Percentiles rank a stretch among this genome's conserved stretches.
Conservation (phyloP, 2,797 vertebrate genomes). For the Macrochelys suwanniensis region DNA sequence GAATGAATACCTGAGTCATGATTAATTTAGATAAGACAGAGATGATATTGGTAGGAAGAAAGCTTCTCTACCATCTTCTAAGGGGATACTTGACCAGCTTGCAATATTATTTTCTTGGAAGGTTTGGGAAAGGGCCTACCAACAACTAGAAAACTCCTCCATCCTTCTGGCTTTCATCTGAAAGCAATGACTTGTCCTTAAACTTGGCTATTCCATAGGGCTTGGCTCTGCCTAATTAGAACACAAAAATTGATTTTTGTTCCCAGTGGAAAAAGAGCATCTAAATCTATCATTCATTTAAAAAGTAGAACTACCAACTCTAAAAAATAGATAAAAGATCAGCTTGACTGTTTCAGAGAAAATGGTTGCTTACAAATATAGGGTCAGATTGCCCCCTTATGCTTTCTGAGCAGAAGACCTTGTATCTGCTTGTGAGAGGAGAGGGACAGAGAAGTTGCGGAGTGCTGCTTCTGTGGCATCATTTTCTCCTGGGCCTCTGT, state of each 20-base stretch:
- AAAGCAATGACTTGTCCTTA: not conserved
- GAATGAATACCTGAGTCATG: not conserved
- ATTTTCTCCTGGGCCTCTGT: not conserved
- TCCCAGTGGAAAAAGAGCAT: not conserved
- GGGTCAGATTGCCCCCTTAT: not conserved
- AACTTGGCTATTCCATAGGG: not conserved
- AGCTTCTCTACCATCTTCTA: not conserved
- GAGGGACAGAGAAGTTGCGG: not conserved
- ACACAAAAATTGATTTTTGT: not conserved
- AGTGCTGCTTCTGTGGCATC: not conserved
- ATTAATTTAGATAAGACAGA: not conserved
- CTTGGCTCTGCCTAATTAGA: not conserved
- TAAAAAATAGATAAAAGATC: not conserved
- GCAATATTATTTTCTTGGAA: constrained; percentile 20
- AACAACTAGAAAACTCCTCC: not conserved
- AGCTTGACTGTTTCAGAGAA: not conserved
- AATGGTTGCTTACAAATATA: not conserved
- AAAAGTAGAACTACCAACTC: not conserved
- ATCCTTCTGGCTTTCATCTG: not conserved
- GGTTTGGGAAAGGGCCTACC: not conserved
- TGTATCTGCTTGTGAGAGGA: not conserved
- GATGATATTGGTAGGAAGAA: not conserved
- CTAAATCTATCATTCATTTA: not conserved
- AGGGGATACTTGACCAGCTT: not conserved
- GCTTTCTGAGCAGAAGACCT: not conserved